Evolutionary conservation across 2,888 invertebrate species (phyloP), one percentile per base, ranked within the genome.

Genomic region (Aplocera efformata): DNA sequence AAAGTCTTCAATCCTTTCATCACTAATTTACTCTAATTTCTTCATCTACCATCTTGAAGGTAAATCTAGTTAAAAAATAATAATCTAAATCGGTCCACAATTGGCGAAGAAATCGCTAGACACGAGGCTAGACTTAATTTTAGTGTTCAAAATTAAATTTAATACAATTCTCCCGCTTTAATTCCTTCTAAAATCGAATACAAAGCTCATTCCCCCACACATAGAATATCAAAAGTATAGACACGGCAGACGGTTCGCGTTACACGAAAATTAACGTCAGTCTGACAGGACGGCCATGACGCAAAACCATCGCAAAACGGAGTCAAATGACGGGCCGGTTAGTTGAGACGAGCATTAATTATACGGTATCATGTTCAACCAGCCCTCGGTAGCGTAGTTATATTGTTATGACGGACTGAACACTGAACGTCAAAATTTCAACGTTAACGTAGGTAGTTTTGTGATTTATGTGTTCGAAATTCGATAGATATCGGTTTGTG

Each of bases 221-320:
- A 41, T 37, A 45, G 40, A 45, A 33, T 27, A 37, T 23, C 13
- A 32, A 32, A 36, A 29, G 47, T 42, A 47, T 35, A 49, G 48
- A 44, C 33, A 36, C 37, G 32, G 63, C 76, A 79, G 78, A 76
- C 74, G 72, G 60, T 58, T 83, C 76, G 47, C 52, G 67, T 84
- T 81, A 60, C 82, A 71, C 74, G 68, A 79, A 81, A 81, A 78
- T 75, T 68, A 77, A 75, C 80, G 75, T 72, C 73, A 70, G 64
- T 51, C 61, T 63, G 67, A 58, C 63, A 58, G 60, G 58, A 53
- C 56, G 59, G 55, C 58, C 63, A 60, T 67, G 69, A 68, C 61
- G 61, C 59, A 63, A 50, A 44, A 40, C 32, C 45, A 36, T 45
- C 45, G 40, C 44, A 45, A 32, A 45, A 35, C 40, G 40, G 52